These are phyloP conservation scores for Popillia japonica DNA, from an alignment of 1,140 invertebrate species.

Conservation along the genomic window DNA sequence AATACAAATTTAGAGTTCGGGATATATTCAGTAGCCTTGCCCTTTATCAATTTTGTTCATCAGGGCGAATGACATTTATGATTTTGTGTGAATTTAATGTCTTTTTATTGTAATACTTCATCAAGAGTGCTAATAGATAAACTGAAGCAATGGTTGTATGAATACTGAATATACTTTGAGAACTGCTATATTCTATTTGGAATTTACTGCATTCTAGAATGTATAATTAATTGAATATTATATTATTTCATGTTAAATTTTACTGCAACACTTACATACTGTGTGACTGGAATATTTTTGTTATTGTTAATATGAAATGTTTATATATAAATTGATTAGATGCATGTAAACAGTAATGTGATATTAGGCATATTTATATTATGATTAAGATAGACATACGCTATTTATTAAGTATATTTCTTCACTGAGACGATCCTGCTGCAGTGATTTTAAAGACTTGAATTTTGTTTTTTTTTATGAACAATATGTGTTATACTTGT, in stretches of 20 bases:
- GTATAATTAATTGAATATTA: not conserved
- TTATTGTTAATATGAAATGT: not conserved
- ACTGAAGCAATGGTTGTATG: too few relatives aligned
- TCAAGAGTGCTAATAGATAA: too few relatives aligned
- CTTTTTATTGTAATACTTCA: too few relatives aligned
- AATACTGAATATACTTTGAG: too few relatives aligned
- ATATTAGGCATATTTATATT: conserved; percentile 29
- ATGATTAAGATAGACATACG: not conserved
- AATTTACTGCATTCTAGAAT: not conserved
- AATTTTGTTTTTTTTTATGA: not conserved
- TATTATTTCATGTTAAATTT: not conserved
- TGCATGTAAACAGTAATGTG: conserved; percentile 17
- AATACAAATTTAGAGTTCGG: too few relatives aligned
- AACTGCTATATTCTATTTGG: too few relatives aligned
- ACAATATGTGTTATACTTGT: not conserved
- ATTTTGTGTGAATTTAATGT: too few relatives aligned
- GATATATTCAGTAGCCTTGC: too few relatives aligned
- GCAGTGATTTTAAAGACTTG: conserved; percentile 19
- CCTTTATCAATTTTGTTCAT: too few relatives aligned
- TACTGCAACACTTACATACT: not conserved
- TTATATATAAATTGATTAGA: not conserved
- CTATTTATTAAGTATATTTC: not conserved
- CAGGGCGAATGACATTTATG: too few relatives aligned
- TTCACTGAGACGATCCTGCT: conserved; percentile 24
- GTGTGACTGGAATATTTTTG: not conserved